These are phyloP conservation scores for Chrysaora quinquecirrha DNA, from an alignment of 30 jellyfish, hydroid and myxozoan species.

Conservation along the genomic window DNA sequence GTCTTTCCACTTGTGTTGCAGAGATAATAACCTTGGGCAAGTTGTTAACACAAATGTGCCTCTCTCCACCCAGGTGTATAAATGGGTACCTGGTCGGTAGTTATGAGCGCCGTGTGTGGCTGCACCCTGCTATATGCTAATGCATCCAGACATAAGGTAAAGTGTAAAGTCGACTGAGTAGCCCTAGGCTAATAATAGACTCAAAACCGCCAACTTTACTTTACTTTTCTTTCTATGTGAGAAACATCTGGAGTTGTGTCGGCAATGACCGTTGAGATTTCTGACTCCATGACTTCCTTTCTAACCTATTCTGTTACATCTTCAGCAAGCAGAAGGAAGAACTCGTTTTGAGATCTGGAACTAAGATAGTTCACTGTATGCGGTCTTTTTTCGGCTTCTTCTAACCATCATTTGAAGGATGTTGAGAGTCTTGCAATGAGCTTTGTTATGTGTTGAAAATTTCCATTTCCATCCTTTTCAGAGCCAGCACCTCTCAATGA, in stretches of 20 bases:
- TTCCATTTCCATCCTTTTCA: slow-evolving; percentile 33
- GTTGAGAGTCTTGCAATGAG: slow-evolving; percentile 35
- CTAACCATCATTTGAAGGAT: background rate
- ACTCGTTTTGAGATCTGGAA: slow-evolving; percentile 27
- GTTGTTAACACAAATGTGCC: too few species aligned
- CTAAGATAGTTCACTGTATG: slow-evolving; percentile 17
- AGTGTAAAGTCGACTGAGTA: too few species aligned
- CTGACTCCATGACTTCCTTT: slow-evolving; percentile 12
- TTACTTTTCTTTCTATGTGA: background rate
- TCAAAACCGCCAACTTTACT: too few species aligned
- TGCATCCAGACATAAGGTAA: too few species aligned
- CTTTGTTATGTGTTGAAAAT: slow-evolving; percentile 28
- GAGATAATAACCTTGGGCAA: too few species aligned
- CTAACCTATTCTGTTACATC: background rate
- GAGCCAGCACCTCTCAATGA: slow-evolving; percentile 31
- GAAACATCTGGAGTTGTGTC: slow-evolving; percentile 40
- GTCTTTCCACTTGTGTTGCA: too few species aligned
- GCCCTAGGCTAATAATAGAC: too few species aligned
- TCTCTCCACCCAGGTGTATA: too few species aligned
- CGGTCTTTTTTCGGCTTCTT: slow-evolving; percentile 4
- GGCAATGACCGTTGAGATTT: slow-evolving; percentile 16
- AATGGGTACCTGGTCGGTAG: too few species aligned
- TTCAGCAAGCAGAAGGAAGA: slow-evolving; percentile 15
- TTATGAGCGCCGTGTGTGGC: too few species aligned
- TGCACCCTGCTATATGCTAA: too few species aligned